A percentile compares a stretch with the other conserved stretches of the same genome.
Evolutionary conservation across 2,888 invertebrate genomes (phyloP).

Genomic region (Fissipunctia ypsillon): DNA sequence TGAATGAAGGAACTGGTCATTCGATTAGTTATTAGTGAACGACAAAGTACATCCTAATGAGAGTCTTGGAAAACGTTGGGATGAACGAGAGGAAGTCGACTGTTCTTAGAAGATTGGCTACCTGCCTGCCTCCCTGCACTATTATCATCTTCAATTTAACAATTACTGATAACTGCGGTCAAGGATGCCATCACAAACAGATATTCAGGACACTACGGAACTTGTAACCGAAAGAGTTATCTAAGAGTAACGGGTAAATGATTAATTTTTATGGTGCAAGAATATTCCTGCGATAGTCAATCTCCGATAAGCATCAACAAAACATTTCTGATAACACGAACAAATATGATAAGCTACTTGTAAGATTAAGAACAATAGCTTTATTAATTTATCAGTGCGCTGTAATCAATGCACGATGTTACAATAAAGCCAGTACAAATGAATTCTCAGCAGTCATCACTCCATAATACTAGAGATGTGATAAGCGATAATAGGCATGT

Average conservation of each 20-base stretch:
- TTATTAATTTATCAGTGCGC: conserved; percentile 35
- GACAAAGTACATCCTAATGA: conserved; percentile 43
- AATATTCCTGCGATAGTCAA: conserved; percentile 37
- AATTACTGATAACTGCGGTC: conserved; percentile 45
- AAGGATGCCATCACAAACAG: conserved; percentile 24
- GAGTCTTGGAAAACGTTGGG: conserved; percentile 15
- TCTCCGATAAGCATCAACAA: conserved; percentile 60
- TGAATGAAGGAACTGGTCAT: conserved; percentile 20
- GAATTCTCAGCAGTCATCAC: conserved; percentile 12
- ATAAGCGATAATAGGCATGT: conserved; percentile 22
- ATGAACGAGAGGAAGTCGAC: conserved; percentile 27
- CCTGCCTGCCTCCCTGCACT: conserved; percentile 21
- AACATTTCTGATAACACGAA: conserved; percentile 50
- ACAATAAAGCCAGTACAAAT: conserved; percentile 18
- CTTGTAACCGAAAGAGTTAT: conserved; percentile 4
- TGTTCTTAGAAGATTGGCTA: conserved; percentile 28
- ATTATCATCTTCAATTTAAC: conserved; percentile 47
- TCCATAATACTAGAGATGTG: conserved; percentile 10
- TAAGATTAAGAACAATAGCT: conserved; percentile 47
- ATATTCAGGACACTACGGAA: conserved; percentile 1
- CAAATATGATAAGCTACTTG: conserved; percentile 51
- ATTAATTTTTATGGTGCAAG: conserved; percentile 17
- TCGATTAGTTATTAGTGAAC: conserved; percentile 31
- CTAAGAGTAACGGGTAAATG: conserved; percentile 13
- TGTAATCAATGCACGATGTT: conserved; percentile 26